Base-by-base conservation (phyloP, 2,888 invertebrate species). In the Petrolisthes manimaculis region DNA sequence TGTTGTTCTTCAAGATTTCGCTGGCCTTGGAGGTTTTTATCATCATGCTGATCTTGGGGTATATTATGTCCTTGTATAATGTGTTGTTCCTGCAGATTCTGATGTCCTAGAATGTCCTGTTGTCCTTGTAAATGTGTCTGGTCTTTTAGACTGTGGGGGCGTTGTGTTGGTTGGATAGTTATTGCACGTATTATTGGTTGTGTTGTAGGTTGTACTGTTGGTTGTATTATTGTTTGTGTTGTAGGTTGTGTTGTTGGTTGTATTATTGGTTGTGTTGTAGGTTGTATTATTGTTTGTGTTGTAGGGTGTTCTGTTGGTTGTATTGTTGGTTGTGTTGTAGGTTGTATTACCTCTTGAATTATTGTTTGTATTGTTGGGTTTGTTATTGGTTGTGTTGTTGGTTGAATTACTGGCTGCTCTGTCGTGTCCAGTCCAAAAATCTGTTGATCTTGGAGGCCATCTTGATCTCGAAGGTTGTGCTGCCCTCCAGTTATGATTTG, bases 11-110 rank as follows among this genome's bases (percentile, higher is more conserved):
- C 69, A n/a, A 37, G 67, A 37, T 3, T 69, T 5, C 8, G 14
- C 53, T 82, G 82, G 67, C 53, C 69, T 12, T 82, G 81, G 67
- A 82, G 55, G 61, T 37, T 14, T 14, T 81, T 18, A 61, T 56
- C 61, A 56, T 56, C 24, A 55, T 79, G 79, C 55, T 79, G 79
- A 55, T 8, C 81, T 37, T 81, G 81, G 24, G 4, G 56, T 5
- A n/a, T 74, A 21, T 74, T n/a, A 18, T 81, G 81, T 53, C 53
- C 83, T 53, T 53, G 69, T 4, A 71, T 18, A n/a, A 51, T 69
- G 6, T 83, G 83, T 21, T 83, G 67, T n/a, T 54, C 83, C 55
- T 79, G 54, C 9, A 53, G 9, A 8, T 5, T 79, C 14, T 77
- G 77, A 6, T 77, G 77, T 79, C 55, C 74, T 55, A 54, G 79